Evolutionary conservation across 2,113 vertebrate species (phyloP).

Genomic region (Cinclus mexicanus): DNA sequence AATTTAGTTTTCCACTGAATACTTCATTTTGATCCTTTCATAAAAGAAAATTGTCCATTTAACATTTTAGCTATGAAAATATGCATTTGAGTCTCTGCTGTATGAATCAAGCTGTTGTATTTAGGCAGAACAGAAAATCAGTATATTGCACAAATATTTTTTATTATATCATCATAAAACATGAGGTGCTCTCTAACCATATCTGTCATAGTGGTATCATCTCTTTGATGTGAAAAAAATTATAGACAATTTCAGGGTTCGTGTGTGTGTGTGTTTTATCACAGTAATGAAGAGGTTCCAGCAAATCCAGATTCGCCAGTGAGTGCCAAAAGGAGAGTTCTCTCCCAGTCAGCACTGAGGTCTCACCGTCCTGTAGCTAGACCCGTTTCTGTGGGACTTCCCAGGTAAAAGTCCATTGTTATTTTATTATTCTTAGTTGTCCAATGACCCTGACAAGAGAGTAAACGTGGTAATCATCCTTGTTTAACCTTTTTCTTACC

Average conservation of each 20-base stretch:
- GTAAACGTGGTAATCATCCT: background rate
- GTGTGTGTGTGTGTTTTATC: background rate
- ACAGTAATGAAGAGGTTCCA: slow-evolving; percentile 72
- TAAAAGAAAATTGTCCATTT: background rate
- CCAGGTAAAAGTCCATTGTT: slow-evolving; percentile 75
- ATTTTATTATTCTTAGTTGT: background rate
- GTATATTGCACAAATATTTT: background rate
- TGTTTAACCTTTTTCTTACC: background rate
- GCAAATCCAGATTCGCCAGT: slow-evolving; percentile 75
- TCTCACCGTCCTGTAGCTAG: slow-evolving; percentile 95
- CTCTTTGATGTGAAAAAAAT: background rate
- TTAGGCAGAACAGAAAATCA: background rate
- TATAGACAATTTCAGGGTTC: background rate
- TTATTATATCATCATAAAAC: background rate
- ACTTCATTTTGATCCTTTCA: background rate
- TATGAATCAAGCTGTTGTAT: background rate
- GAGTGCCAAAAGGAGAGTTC: slow-evolving; percentile 84
- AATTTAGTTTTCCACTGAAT: background rate
- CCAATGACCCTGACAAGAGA: background rate
- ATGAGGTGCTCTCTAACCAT: accelerated
- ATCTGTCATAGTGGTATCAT: background rate
- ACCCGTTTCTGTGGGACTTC: slow-evolving; percentile 83
- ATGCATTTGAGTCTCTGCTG: background rate
- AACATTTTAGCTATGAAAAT: background rate
- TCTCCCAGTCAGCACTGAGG: slow-evolving; percentile 90